Conservation (phyloP, 2,888 invertebrate species). For the Holacanthella duospinosa region DNA sequence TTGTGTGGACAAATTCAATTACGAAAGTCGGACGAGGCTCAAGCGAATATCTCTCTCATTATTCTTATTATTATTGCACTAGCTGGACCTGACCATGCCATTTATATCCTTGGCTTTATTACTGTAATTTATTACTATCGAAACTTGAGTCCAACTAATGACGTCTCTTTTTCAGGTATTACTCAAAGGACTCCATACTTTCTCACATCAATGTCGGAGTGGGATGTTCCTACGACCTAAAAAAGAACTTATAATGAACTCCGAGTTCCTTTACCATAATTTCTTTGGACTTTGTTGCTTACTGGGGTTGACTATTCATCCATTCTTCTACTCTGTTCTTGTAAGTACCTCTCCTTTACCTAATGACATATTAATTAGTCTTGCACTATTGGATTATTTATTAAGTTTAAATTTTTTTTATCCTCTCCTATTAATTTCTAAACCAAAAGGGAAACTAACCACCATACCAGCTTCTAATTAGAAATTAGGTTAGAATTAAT, state of each 20-base stretch:
- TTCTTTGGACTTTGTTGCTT: slow-evolving; percentile 83
- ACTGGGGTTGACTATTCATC: slow-evolving; percentile 83
- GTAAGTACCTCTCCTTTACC: slow-evolving; percentile 57
- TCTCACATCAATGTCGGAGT: slow-evolving; percentile 37
- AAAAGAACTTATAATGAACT: slow-evolving; percentile 33
- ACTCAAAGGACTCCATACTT: slow-evolving; percentile 80
- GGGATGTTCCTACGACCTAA: slow-evolving; percentile 35
- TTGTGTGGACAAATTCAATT: slow-evolving; percentile 36
- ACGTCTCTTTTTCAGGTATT: slow-evolving; percentile 62
- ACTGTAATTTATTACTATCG: slow-evolving; percentile 51
- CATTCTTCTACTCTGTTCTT: slow-evolving; percentile 94
- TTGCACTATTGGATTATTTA: too few relatives aligned
- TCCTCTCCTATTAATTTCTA: too few relatives aligned
- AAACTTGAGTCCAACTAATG: background rate
- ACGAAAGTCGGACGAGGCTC: slow-evolving; percentile 39
- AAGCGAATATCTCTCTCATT: slow-evolving; percentile 65
- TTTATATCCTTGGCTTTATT: slow-evolving; percentile 71
- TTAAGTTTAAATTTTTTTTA: too few relatives aligned
- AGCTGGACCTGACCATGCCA: slow-evolving; percentile 81
- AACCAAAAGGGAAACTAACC: too few relatives aligned
- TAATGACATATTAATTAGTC: too few relatives aligned
- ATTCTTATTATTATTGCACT: slow-evolving; percentile 82
- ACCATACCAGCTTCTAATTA: too few relatives aligned
- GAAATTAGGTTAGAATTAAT: too few relatives aligned
- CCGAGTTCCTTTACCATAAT: slow-evolving; percentile 33